Evolutionary conservation across 37 sponge, comb jelly and placozoan species (phyloP), one percentile per base, ranked within the genome.

Genomic region (Agelas oroides): DNA sequence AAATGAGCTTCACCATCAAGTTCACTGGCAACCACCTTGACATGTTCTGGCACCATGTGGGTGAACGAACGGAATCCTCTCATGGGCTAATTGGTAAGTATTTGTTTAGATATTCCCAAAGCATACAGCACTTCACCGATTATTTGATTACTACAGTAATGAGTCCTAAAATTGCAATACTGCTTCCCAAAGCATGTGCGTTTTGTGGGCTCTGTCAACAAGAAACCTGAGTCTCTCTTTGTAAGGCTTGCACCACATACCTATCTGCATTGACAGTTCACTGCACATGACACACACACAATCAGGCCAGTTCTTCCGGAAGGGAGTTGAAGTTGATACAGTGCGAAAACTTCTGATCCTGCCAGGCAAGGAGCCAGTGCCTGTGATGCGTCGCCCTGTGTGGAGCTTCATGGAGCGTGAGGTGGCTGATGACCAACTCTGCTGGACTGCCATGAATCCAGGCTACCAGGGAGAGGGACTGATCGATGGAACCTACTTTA

Each of bases 41-140:
- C 32, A 52, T 81, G 11, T 81, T 36, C 71, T 81, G 82, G 82
- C 82, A 81, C 82, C 70, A 58, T 3, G 70, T 71, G 17, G 82
- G 82, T 70, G 23, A 70, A 37, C 70, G 57, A 35, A 31, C 12
- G 24, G 32, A 37, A 20, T 19, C 70, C 54, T 81, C 71, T 38
- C 82, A 81, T 57, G 82, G 82, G 59, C 55, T 81, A 15, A 70
- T 81, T 59, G 82, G 82, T 81, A 58, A 81, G 82, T 31, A 66
- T 8, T 46, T 46, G 46, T 46, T 8, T 8, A 46, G 6, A 46
- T 8, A 46, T 46, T 46, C 46, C 8, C 3, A 46, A 3, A 46
- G 46, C 46, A 46, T 46, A 12, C 8, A 46, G 46, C 46, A 3
- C 3, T 46, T 46, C 46, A 46, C n/a, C n/a, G n/a, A n/a, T n/a